Evolutionary conservation across 2,113 vertebrate species (phyloP).

Genomic region (Oncorhynchus gorbuscha): DNA sequence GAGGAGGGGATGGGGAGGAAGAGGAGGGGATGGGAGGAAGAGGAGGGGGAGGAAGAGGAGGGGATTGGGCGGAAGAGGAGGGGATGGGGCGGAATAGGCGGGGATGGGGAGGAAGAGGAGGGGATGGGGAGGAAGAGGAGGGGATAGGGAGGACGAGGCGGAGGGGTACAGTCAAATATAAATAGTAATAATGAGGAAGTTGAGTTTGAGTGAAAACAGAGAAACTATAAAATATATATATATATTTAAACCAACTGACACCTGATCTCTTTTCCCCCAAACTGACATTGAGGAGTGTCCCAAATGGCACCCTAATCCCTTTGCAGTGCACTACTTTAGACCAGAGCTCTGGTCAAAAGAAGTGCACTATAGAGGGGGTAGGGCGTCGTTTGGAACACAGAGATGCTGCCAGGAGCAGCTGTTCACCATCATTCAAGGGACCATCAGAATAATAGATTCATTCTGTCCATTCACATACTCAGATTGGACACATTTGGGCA

Average conservation of each 20-base stretch:
- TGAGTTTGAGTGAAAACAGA: neutral
- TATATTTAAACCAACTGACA: neutral
- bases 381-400: no score
- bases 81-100: no score
- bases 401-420: conserved; percentile 9
- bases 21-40: no score
- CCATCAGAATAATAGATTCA: conserved; percentile 15
- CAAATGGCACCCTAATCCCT: no score
- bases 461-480: conserved; percentile 23
- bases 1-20: fast-evolving
- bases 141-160: no score
- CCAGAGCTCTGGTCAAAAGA: no score
- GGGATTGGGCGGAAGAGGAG: no score
- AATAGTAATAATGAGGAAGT: neutral
- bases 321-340: no score
- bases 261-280: neutral
- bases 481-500: conserved; percentile 19
- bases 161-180: conserved; percentile 3
- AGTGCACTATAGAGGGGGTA: no score
- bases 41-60: no score
- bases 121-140: no score
- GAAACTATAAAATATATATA: neutral
- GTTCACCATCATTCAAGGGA: conserved; percentile 31
- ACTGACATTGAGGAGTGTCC: neutral
- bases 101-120: no score